Evolutionary conservation across 2,888 invertebrate species (phyloP).

Genomic region (Calliphora vomitoria): DNA sequence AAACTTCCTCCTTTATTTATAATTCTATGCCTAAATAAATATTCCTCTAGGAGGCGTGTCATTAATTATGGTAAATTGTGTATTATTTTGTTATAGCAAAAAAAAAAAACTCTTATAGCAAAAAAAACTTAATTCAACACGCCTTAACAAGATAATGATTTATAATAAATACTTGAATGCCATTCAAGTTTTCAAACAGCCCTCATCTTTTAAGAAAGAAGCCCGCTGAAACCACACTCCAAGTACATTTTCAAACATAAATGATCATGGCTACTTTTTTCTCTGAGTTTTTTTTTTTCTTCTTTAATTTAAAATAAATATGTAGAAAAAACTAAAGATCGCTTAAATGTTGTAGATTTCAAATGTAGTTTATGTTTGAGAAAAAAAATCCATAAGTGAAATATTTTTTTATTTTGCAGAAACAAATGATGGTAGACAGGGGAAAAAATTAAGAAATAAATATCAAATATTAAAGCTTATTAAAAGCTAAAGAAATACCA

Average conservation of each 20-base stretch:
- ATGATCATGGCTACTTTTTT: neutral
- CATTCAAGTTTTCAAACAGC: neutral
- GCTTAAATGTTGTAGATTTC: too few species aligned
- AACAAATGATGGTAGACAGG: too few species aligned
- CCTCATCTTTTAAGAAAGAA: neutral
- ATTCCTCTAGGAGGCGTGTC: slow-evolving; percentile 4
- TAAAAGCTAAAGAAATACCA: too few species aligned
- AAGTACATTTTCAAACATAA: neutral
- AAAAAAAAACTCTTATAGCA: neutral
- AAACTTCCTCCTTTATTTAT: slow-evolving; percentile 3
- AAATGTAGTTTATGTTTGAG: too few species aligned
- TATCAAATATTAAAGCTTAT: too few species aligned
- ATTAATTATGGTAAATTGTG: slow-evolving; percentile 6
- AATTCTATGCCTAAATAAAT: neutral
- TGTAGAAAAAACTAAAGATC: too few species aligned
- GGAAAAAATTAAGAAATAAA: too few species aligned
- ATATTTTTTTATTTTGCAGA: too few species aligned
- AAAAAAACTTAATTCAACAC: slow-evolving; percentile 42
- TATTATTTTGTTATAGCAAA: neutral
- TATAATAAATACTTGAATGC: slow-evolving; percentile 24
- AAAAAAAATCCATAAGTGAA: too few species aligned
- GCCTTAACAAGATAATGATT: slow-evolving; percentile 63
- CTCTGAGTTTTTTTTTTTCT: too few species aligned
- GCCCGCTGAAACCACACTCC: too few species aligned
- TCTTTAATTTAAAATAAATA: too few species aligned